Percentiles rank a stretch among this genome's conserved stretches.
These are phyloP conservation scores for Miichthys miiuy DNA, from an alignment of 2,797 vertebrate species.

Conservation along the genomic window DNA sequence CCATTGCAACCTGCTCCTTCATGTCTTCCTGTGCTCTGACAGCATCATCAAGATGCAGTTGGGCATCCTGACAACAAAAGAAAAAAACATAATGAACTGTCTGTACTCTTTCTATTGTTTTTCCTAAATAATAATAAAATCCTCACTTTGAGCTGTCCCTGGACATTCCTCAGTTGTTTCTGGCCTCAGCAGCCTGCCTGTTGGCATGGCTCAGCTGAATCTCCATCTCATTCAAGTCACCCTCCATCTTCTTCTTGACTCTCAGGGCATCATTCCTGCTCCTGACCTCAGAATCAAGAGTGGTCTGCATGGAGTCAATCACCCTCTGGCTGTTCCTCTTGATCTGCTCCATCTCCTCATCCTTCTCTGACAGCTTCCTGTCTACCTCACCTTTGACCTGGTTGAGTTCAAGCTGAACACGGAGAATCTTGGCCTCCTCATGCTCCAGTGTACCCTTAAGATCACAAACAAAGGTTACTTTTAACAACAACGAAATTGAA, in stretches of 20 bases:
- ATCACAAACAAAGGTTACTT: no score
- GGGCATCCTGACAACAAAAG: slow-evolving; percentile 83
- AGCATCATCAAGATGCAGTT: slow-evolving; percentile 90
- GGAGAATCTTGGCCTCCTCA: slow-evolving; percentile 90
- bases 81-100: neutral
- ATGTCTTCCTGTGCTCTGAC: slow-evolving; percentile 88
- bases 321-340: slow-evolving; percentile 90
- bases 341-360: slow-evolving; percentile 91
- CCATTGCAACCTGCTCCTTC: slow-evolving; percentile 90
- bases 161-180: slow-evolving; percentile 89
- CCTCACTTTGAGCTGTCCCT: slow-evolving; percentile 90
- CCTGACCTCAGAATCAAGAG: slow-evolving; percentile 88
- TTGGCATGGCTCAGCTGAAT: slow-evolving; percentile 91
- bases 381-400: slow-evolving; percentile 91
- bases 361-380: slow-evolving; percentile 89
- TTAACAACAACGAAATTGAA: no score
- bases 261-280: slow-evolving; percentile 91
- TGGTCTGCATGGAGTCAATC: slow-evolving; percentile 85
- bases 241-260: slow-evolving; percentile 94
- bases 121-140: no score
- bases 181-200: slow-evolving; percentile 88
- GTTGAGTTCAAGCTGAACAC: slow-evolving; percentile 90
- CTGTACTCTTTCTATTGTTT: no score
- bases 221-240: slow-evolving; percentile 91
- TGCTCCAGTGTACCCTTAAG: slow-evolving; percentile 88